A percentile compares a stretch with the other conserved stretches of the same genome.
Evolutionary conservation across 2,797 vertebrate genomes (phyloP).

Genomic region (Falco cherrug): DNA sequence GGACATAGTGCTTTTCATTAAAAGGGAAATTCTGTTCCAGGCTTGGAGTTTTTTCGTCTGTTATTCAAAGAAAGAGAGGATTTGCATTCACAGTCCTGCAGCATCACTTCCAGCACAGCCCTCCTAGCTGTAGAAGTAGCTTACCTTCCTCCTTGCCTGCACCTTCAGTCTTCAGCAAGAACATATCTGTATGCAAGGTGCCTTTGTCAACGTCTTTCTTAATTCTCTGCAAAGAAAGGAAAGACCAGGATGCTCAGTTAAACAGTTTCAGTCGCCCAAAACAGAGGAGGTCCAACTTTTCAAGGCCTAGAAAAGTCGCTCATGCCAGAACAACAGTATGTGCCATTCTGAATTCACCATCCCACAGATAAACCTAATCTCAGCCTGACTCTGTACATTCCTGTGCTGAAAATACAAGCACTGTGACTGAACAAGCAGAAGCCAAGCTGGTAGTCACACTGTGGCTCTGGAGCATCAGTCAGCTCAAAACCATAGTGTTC

Average conservation of each 20-base stretch:
- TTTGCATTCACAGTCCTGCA: not conserved
- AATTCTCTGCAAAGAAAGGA: constrained; percentile 80
- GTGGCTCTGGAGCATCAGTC: not conserved
- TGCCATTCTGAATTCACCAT: not conserved
- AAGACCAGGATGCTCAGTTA: not conserved
- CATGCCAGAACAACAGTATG: accelerated
- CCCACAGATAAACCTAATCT: not conserved
- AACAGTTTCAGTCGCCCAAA: not conserved
- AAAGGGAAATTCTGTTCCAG: not conserved
- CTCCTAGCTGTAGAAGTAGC: not conserved
- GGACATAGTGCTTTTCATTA: not conserved
- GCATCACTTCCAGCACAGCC: not conserved
- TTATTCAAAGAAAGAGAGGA: not conserved
- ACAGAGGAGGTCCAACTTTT: not conserved
- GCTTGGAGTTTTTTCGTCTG: not conserved
- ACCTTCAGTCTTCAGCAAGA: constrained; percentile 85
- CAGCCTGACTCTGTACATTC: not conserved
- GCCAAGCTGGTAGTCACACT: not conserved
- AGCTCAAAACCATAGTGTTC: not conserved
- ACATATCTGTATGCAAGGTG: constrained; percentile 92
- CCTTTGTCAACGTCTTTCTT: constrained; percentile 97
- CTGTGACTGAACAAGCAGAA: not conserved
- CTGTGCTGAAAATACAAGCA: not conserved
- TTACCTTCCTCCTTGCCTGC: constrained; percentile 71
- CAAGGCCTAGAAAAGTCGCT: not conserved